Conservation (phyloP, 2,888 invertebrate species). For the Caenorhabditis japonica region DNA sequence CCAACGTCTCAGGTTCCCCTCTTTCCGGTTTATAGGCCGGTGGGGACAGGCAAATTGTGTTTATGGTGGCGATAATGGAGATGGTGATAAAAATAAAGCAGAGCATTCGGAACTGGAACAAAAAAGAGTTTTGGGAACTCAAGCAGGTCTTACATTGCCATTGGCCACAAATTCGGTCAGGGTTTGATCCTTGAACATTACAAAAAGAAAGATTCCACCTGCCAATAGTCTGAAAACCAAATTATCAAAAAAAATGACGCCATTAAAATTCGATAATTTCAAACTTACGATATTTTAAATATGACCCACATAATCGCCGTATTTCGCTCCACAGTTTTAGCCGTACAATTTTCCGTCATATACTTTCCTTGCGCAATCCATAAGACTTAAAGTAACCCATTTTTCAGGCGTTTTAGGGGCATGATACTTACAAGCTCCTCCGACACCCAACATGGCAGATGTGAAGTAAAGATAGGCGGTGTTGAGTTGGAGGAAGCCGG, state of each 20-base stretch:
- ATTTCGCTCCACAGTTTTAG: constrained; percentile 44
- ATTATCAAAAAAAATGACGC: no score
- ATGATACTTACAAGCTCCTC: constrained; percentile 41
- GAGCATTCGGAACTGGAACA: constrained; percentile 29
- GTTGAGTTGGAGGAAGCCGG: constrained; percentile 31
- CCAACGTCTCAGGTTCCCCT: constrained; percentile 17
- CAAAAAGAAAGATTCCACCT: constrained; percentile 44
- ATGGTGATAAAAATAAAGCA: constrained; percentile 32
- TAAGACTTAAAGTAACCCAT: constrained; percentile 27
- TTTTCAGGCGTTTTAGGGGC: neutral
- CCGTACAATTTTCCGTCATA: constrained; percentile 47
- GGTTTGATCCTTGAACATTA: constrained; percentile 40
- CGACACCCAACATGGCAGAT: constrained; percentile 36
- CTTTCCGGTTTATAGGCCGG: constrained; percentile 38
- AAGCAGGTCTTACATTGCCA: constrained; percentile 12
- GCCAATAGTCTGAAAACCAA: constrained; percentile 42
- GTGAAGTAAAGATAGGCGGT: constrained; percentile 26
- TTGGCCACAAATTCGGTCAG: constrained; percentile 25
- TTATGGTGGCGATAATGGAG: constrained; percentile 23
- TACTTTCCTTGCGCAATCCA: constrained; percentile 52
- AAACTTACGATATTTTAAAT: constrained; percentile 43
- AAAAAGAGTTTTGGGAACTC: neutral
- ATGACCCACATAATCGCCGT: constrained; percentile 46
- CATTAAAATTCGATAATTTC: constrained; percentile 11
- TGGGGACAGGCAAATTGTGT: constrained; percentile 19